Evolutionary conservation across 2,888 invertebrate species (phyloP), one percentile per base, ranked within the genome.

Genomic region (Belgica antarctica): DNA sequence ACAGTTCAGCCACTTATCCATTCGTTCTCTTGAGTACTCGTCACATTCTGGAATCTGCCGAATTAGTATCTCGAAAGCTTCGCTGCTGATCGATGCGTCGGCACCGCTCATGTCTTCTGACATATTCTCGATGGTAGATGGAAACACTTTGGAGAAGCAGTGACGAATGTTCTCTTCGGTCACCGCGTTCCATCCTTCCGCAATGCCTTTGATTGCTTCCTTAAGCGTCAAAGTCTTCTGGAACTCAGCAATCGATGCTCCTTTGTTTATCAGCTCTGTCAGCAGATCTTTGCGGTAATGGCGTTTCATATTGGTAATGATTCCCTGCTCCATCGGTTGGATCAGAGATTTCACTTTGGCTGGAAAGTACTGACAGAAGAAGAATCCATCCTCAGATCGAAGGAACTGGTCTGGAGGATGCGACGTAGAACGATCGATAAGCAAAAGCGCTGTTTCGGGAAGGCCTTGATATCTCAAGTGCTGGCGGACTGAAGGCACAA

Each of bases 321-420:
- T 66, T 47, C 72, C 73, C 69, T 73, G 73, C 70, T 74, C 72
- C 72, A 74, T 71, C 22, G 73, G 74, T 71, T 73, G 73, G 4
- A 73, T 31, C 12, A 72, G 71, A 70, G 73, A 46, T 46, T 73
- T 74, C 31, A 71, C 72, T 71, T 73, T 73, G 22, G 73, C 71
- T 19, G 73, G 74, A 71, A 74, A 72, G 63, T 71, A 72, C 70
- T 74, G 72, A 27, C 71, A 71, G 19, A 68, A 66, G 31, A 74
- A 72, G 66, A 71, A 63, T 52, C 72, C 70, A 22, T 73, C 74
- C 46, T 72, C 72, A 62, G 71, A 72, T 31, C 68, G 22, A 19
- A 72, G 71, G 47, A 63, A 71, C 71, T 72, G 70, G 70, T 70
- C 71, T 27, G 71, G 31, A 22, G 71, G 71, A 65, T 73, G 72